These are phyloP conservation scores for Aeoliscus strigatus DNA, from an alignment of 2,797 vertebrate genomes.

Conservation along the genomic window DNA sequence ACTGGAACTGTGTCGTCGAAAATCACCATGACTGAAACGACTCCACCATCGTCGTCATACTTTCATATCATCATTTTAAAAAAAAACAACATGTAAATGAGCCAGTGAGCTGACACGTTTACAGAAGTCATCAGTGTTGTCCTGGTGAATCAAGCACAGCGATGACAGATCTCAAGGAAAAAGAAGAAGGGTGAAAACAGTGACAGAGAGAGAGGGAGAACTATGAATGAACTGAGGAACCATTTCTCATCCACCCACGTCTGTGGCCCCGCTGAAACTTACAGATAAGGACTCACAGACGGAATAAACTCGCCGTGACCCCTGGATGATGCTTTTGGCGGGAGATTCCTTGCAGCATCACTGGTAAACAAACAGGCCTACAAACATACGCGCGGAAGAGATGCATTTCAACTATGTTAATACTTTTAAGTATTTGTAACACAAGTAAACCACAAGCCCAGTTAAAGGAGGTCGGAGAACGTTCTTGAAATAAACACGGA, in stretches of 20 bases:
- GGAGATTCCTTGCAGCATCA: slow-evolving; percentile 20
- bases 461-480: background rate
- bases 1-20: too few species aligned
- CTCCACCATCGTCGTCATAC: too few species aligned
- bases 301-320: slow-evolving; percentile 49
- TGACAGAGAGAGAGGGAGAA: slow-evolving; percentile 10
- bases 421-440: too few species aligned
- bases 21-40: too few species aligned
- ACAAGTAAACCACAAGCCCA: slow-evolving; percentile 5
- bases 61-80: too few species aligned
- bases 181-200: slow-evolving; percentile 1
- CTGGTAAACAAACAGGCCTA: slow-evolving; percentile 19
- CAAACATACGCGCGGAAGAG: too few species aligned
- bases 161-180: slow-evolving; percentile 1
- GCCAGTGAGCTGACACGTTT: too few species aligned
- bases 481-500: slow-evolving; percentile 17
- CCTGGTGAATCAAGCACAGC: too few species aligned
- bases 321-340: slow-evolving; percentile 23
- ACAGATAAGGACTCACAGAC: slow-evolving; percentile 31
- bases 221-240: slow-evolving; percentile 44
- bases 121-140: too few species aligned
- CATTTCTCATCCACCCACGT: slow-evolving; percentile 38
- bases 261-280: slow-evolving; percentile 17
- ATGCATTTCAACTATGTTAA: too few species aligned
- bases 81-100: too few species aligned